Evolutionary conservation across 2,113 vertebrate species (phyloP).

Genomic region (Serranochromis macrocephalus): DNA sequence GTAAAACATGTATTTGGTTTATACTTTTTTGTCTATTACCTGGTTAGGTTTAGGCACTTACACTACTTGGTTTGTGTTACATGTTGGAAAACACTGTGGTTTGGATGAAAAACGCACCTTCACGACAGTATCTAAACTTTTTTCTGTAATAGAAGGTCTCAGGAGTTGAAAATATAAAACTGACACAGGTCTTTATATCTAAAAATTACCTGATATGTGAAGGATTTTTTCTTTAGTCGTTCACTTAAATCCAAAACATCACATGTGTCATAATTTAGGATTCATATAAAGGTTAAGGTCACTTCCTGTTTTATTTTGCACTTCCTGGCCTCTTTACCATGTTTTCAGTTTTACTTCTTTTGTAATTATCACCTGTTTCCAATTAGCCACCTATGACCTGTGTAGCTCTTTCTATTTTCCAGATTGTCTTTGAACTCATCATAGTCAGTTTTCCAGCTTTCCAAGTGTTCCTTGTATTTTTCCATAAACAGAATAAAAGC

Average conservation of each 20-base stretch:
- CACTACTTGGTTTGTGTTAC: not conserved
- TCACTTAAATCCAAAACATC: not conserved
- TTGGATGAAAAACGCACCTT: not conserved
- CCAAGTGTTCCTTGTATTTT: not conserved
- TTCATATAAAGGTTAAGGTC: not conserved
- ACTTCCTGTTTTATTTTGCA: not conserved
- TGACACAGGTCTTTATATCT: not conserved
- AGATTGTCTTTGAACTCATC: not conserved
- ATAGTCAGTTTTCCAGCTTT: not conserved
- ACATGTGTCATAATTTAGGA: not conserved
- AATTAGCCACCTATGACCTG: not conserved
- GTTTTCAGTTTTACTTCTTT: not conserved
- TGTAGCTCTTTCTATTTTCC: not conserved
- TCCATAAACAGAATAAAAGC: not conserved
- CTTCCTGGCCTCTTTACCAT: not conserved
- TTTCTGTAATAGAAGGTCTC: not conserved
- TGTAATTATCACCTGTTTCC: not conserved
- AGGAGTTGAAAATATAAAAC: not conserved
- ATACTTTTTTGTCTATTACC: accelerated
- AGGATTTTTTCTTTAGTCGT: not conserved
- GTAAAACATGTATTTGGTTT: not conserved
- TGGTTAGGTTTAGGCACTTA: not conserved
- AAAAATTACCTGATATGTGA: not conserved
- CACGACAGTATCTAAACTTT: not conserved
- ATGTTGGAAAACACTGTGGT: not conserved